phyloP scores from a whole-genome alignment of 2,113 vertebrate species.

The Chamaea fasciata region DNA sequence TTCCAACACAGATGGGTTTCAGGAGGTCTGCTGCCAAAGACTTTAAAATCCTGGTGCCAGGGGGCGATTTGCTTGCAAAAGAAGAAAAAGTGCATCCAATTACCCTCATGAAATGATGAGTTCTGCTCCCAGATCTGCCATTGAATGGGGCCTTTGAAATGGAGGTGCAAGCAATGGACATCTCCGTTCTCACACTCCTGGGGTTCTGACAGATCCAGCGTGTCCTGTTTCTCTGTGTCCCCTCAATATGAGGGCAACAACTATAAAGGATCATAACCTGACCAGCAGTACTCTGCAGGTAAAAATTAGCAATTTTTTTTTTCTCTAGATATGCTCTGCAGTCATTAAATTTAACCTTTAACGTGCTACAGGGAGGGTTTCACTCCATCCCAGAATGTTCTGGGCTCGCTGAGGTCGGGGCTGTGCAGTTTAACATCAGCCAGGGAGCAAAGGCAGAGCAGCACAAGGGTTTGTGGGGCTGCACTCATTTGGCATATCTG shows the following conservation, averaged over 20 bases:
- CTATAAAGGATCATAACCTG: neutral
- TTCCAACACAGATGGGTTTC: constrained; percentile 71
- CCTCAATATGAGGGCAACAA: neutral
- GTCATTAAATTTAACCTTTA: neutral
- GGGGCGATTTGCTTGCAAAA: constrained; percentile 53
- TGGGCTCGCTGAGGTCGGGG: neutral
- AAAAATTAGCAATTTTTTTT: neutral
- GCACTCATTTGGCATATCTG: fast-evolving
- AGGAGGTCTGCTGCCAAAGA: constrained; percentile 58
- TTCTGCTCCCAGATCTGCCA: constrained; percentile 38
- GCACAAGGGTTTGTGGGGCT: fast-evolving
- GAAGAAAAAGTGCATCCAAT: constrained; percentile 63
- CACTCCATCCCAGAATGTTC: neutral
- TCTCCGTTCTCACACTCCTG: neutral
- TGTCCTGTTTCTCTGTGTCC: neutral
- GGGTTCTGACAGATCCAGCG: neutral
- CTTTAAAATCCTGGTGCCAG: constrained; percentile 49
- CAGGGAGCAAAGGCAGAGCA: neutral
- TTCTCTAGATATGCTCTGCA: neutral
- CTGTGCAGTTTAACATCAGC: neutral
- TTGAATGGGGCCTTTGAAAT: constrained; percentile 46
- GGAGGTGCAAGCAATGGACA: neutral
- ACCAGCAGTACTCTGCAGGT: neutral
- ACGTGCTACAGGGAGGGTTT: neutral
- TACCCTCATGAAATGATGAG: constrained; percentile 52